Conservation (phyloP, 2,113 vertebrate genomes). For the Malurus melanocephalus region DNA sequence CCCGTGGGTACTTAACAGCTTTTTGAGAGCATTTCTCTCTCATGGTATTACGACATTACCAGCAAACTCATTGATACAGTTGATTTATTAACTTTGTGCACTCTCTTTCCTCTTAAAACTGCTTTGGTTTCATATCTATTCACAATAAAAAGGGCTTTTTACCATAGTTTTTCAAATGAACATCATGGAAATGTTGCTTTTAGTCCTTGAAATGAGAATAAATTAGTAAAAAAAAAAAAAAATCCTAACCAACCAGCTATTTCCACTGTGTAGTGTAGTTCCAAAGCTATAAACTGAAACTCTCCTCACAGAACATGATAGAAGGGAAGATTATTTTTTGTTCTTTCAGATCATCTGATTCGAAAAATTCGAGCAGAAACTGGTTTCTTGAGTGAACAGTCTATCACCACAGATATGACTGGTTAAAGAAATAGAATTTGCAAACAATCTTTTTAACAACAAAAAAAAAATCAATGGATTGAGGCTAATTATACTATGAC, state of each 20-base stretch:
- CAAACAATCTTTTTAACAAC: neutral
- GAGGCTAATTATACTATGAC: neutral
- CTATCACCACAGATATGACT: neutral
- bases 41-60: neutral
- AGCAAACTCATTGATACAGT: neutral
- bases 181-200: neutral
- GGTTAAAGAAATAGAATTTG: neutral
- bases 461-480: neutral
- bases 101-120: neutral
- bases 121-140: neutral
- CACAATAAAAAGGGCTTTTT: neutral
- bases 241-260: rapidly evolving
- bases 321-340: neutral
- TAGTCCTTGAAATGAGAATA: neutral
- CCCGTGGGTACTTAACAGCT: neutral
- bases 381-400: neutral
- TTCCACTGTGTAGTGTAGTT: neutral
- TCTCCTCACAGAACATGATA: neutral
- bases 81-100: neutral
- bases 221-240: neutral
- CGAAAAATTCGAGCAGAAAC: neutral
- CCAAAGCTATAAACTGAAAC: neutral
- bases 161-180: neutral
- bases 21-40: constrained; percentile 7
- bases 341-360: neutral